Conservation (phyloP, 1,140 invertebrate genomes). For the Pissodes strobi region DNA sequence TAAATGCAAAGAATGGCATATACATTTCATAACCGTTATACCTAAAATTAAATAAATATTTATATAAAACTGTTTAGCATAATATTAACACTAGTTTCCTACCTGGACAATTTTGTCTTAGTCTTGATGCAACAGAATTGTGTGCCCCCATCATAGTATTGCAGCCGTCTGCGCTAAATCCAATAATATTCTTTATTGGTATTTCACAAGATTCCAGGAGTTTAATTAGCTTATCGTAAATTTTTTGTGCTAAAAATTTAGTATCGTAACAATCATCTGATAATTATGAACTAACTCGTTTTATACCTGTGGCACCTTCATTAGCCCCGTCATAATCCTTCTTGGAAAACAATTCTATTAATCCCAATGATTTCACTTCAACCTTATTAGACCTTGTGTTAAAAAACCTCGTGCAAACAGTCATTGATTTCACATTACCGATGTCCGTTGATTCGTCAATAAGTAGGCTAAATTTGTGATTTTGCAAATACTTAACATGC, state of each 20-base stretch:
- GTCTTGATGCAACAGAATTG: slow-evolving; percentile 49
- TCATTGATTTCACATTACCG: slow-evolving; percentile 27
- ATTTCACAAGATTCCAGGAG: slow-evolving; percentile 44
- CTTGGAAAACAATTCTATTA: background rate
- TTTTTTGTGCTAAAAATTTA: slow-evolving; percentile 45
- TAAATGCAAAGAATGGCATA: slow-evolving; percentile 53
- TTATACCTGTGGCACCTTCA: background rate
- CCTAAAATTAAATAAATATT: no score
- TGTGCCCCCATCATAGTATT: slow-evolving; percentile 50
- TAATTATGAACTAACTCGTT: no score
- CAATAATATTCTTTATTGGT: slow-evolving; percentile 51
- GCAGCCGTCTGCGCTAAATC: slow-evolving; percentile 52
- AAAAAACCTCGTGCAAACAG: slow-evolving; percentile 41
- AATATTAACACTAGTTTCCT: no score
- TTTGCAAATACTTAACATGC: background rate
- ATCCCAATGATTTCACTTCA: background rate
- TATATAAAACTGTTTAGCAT: no score
- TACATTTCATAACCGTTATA: slow-evolving; percentile 52
- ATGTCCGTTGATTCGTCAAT: slow-evolving; percentile 56
- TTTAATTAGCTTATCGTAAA: slow-evolving; percentile 42
- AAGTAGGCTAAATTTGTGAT: slow-evolving; percentile 48
- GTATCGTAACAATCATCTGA: background rate
- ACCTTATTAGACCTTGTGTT: slow-evolving; percentile 8
- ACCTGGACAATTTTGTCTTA: slow-evolving; percentile 43
- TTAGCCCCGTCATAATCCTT: no score